These are phyloP conservation scores for Myotis planiceps DNA, from an alignment of 2,797 vertebrate genomes.

Conservation along the genomic window DNA sequence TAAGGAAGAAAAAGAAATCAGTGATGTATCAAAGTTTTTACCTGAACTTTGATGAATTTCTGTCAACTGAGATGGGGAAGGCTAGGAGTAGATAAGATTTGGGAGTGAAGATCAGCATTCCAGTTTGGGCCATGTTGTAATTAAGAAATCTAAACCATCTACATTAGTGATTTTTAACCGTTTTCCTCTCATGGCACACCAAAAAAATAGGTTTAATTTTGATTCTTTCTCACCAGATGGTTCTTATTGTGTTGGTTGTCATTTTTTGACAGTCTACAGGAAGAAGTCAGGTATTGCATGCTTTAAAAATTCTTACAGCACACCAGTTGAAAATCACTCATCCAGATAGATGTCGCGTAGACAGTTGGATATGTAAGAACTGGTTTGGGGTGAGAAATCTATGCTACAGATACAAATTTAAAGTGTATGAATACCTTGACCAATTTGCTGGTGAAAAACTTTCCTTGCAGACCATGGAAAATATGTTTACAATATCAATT, in stretches of 20 bases:
- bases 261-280: neutral
- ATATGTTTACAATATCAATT: constrained; percentile 18
- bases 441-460: neutral
- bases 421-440: constrained; percentile 35
- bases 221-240: neutral
- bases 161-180: neutral
- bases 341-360: neutral
- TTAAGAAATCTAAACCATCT: neutral
- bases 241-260: neutral
- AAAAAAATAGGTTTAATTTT: neutral
- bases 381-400: neutral
- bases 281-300: neutral
- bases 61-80: neutral
- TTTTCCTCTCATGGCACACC: neutral
- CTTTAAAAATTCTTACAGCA: neutral
- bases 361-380: neutral
- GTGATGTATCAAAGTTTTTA: neutral
- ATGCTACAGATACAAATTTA: neutral
- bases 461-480: constrained; percentile 58
- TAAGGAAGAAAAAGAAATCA: neutral
- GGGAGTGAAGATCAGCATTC: neutral
- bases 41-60: neutral
- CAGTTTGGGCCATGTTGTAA: neutral
- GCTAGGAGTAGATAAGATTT: neutral
- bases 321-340: neutral